A percentile compares a stretch with the other conserved stretches of the same genome.
Conservation (phyloP, 2,888 invertebrate genomes). For the Hemicrepidius hirtus region DNA sequence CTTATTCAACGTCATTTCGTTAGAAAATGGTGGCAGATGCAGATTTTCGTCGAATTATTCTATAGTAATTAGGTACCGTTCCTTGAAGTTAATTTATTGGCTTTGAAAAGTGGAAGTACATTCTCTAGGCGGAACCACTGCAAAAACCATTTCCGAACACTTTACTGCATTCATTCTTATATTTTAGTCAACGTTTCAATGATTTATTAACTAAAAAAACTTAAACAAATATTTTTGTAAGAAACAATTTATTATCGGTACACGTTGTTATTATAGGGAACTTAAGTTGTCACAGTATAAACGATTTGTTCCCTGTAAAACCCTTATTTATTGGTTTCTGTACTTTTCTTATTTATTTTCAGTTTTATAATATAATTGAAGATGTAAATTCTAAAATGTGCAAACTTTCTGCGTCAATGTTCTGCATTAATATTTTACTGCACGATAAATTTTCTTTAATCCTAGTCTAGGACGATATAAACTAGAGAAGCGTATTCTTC, state of each 20-base stretch:
- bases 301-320: conserved; percentile 3
- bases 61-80: no score
- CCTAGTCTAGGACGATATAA: conserved; percentile 14
- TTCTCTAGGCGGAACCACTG: not conserved
- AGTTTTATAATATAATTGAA: not conserved
- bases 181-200: not conserved
- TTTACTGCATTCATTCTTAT: not conserved
- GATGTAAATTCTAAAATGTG: not conserved
- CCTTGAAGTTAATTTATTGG: not conserved
- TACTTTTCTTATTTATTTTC: conserved; percentile 3
- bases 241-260: conserved; percentile 2
- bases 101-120: not conserved
- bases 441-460: conserved; percentile 22
- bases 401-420: not conserved
- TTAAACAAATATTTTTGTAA: not conserved
- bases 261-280: not conserved
- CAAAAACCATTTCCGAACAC: not conserved
- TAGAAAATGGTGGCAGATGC: not conserved
- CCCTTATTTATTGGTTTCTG: conserved; percentile 7
- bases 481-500: conserved; percentile 10
- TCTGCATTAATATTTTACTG: conserved; percentile 17
- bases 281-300: not conserved
- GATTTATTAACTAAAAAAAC: conserved; percentile 2
- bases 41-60: not conserved
- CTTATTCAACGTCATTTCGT: not conserved